phyloP scores from a whole-genome alignment of 2,797 vertebrate genomes.

The Neomorphus geoffroyi region DNA sequence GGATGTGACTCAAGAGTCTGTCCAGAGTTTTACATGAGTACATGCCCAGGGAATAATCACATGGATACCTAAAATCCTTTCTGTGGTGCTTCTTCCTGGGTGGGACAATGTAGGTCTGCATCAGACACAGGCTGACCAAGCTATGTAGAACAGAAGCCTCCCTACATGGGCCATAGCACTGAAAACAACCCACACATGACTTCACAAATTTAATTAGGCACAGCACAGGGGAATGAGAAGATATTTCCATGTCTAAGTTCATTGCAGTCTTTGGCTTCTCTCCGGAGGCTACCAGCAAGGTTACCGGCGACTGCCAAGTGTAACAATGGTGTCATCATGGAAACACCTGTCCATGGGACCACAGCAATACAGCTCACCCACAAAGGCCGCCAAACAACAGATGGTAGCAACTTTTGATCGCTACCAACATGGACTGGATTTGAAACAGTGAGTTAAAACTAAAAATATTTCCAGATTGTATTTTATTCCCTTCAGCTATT shows the following conservation, averaged over 20 bases:
- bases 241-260: not conserved
- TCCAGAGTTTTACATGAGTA: not conserved
- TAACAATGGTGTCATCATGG: not conserved
- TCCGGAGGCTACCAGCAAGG: not conserved
- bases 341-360: not conserved
- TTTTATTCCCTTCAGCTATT: not conserved
- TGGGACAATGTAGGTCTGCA: not conserved
- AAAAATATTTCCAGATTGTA: constrained; percentile 10
- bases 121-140: not conserved
- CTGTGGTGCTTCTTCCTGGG: not conserved
- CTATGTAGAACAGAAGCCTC: not conserved
- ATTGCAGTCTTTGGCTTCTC: not conserved
- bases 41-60: not conserved
- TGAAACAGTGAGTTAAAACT: not conserved
- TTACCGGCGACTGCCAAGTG: not conserved
- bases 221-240: rapidly evolving
- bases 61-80: not conserved
- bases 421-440: not conserved
- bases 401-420: not conserved
- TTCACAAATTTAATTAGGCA: not conserved
- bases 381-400: constrained; percentile 18
- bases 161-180: rapidly evolving
- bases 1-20: not conserved
- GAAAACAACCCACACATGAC: not conserved
- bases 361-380: not conserved